Evolutionary conservation across 2,888 invertebrate genomes (phyloP).

Genomic region (Apodemia zela): DNA sequence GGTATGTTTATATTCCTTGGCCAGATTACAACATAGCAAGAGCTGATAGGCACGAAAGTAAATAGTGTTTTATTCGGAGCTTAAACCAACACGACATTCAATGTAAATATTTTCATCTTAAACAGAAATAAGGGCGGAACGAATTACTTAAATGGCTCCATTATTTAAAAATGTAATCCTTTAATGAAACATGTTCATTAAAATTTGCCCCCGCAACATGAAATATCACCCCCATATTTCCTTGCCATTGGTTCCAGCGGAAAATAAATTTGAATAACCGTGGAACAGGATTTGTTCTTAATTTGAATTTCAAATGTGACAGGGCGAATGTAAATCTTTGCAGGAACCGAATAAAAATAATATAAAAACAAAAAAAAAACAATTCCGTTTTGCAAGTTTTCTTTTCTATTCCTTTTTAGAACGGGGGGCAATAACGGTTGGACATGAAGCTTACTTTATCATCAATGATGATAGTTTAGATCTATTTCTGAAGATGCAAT

Average conservation of each 20-base stretch:
- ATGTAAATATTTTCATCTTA: too few relatives aligned
- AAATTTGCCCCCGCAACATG: conserved; percentile 38
- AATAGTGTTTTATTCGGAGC: too few relatives aligned
- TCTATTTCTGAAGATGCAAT: too few relatives aligned
- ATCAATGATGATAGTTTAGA: too few relatives aligned
- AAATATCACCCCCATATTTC: conserved; percentile 67
- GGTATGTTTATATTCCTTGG: too few relatives aligned
- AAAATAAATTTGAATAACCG: conserved; percentile 48
- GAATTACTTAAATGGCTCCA: not conserved
- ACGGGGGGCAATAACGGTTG: too few relatives aligned
- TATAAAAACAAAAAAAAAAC: not conserved
- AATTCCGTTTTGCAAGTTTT: too few relatives aligned
- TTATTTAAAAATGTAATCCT: conserved; percentile 14
- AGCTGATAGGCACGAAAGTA: too few relatives aligned
- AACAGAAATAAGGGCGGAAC: not conserved
- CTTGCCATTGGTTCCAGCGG: conserved; percentile 60
- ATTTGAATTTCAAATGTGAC: conserved; percentile 35
- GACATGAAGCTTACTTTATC: too few relatives aligned
- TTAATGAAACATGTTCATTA: conserved; percentile 13
- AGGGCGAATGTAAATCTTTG: conserved; percentile 22
- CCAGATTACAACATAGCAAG: too few relatives aligned
- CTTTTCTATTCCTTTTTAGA: too few relatives aligned
- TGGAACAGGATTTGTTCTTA: conserved; percentile 37
- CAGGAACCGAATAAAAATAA: conserved; percentile 12
- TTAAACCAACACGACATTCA: too few relatives aligned